These are phyloP conservation scores for Delia radicum DNA, from an alignment of 1,140 invertebrate species.

Conservation along the genomic window DNA sequence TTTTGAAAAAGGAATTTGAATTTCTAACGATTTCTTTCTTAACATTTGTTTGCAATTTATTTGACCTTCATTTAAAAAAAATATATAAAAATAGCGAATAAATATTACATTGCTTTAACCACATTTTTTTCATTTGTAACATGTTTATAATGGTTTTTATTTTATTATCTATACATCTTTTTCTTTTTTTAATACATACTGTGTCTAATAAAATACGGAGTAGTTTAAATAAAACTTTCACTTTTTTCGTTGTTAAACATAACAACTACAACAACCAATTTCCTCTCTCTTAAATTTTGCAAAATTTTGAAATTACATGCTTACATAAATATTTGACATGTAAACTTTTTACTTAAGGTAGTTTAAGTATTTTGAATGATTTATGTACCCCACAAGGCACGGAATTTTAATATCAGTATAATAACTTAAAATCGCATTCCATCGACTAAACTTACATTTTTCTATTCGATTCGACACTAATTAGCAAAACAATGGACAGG, in stretches of 20 bases:
- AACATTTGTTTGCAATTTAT: no score
- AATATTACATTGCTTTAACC: background rate
- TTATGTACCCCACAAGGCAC: no score
- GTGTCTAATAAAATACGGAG: background rate
- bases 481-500: no score
- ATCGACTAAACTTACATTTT: no score
- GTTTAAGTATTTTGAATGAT: background rate
- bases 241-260: background rate
- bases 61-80: background rate
- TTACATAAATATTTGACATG: background rate
- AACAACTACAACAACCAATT: background rate
- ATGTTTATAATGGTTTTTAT: background rate
- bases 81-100: background rate
- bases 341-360: background rate
- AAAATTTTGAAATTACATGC: background rate
- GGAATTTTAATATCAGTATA: no score
- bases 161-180: background rate
- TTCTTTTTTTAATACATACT: background rate
- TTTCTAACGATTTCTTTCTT: no score
- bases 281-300: background rate
- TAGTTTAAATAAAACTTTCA: background rate
- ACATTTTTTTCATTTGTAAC: background rate
- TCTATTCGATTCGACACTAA: no score
- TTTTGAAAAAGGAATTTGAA: no score
- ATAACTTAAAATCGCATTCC: no score